Conservation (phyloP, 2,113 vertebrate species). For the Rhinoptilus africanus region DNA sequence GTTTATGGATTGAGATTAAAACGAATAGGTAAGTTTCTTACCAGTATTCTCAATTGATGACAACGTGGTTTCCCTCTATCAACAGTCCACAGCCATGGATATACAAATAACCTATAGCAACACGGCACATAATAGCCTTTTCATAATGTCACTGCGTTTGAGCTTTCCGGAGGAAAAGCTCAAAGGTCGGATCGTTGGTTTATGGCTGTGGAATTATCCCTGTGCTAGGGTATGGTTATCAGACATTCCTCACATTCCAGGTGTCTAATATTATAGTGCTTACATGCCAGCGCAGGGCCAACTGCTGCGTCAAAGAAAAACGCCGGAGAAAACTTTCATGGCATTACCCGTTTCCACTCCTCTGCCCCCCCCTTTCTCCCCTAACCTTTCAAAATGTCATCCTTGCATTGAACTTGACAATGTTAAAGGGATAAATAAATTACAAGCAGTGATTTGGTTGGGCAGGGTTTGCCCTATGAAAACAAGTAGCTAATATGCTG, state of each 20-base stretch:
- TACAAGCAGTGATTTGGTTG: neutral
- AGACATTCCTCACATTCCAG: slow-evolving; percentile 82
- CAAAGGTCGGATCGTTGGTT: slow-evolving; percentile 73
- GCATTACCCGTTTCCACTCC: neutral
- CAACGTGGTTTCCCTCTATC: neutral
- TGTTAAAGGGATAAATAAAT: neutral
- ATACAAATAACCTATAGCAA: neutral
- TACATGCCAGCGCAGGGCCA: neutral
- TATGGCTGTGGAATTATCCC: slow-evolving; percentile 70
- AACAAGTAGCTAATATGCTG: neutral
- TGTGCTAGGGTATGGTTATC: slow-evolving; percentile 64
- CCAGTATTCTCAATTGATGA: neutral
- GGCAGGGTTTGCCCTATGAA: neutral
- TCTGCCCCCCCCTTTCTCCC: neutral
- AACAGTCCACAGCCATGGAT: neutral
- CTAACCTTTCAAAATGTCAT: neutral
- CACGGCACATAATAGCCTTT: slow-evolving; percentile 12
- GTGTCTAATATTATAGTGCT: slow-evolving; percentile 74
- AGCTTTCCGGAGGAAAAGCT: slow-evolving; percentile 53
- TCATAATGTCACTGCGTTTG: slow-evolving; percentile 44
- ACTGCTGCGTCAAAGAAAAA: slow-evolving; percentile 30
- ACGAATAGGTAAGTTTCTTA: neutral
- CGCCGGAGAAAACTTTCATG: neutral
- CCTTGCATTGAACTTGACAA: neutral
- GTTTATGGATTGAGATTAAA: neutral